Evolutionary conservation across 2,797 vertebrate genomes (phyloP), one percentile per base, ranked within the genome.

Genomic region (Fistularia commersonii): DNA sequence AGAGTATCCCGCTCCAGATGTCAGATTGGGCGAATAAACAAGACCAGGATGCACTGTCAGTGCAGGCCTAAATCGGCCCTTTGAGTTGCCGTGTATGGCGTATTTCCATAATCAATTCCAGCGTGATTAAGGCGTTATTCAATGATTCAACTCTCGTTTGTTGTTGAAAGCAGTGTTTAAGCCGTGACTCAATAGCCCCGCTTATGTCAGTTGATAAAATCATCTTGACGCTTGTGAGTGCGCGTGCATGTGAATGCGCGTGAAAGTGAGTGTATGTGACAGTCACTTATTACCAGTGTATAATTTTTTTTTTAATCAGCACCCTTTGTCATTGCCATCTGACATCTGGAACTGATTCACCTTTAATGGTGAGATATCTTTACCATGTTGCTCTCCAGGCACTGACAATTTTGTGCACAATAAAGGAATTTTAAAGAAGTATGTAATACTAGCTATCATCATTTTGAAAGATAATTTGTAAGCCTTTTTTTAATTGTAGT

Each of bases 21-120:
- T 81, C 80, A 80, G 71, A 79, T 65, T 66, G 69, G 75, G 80
- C 74, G 76, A 79, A 87, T 88, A 87, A 84, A 88, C 83, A 88
- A 89, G 87, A 87, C 69, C 35, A 77, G 83, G 85, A 81, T 85
- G 82, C 77, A 75, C 76, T 84, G 85, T 85, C 82, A 85, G 77
- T 57, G 67, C 61, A 81, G 91, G 89, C 90, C 91, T 89, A 80
- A 81, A 86, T 82, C 82, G 90, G 91, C 89, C 87, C 82, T 84
- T 74, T 72, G 78, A 88, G 84, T 76, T 80, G 70, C 71, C 77
- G 84, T 87, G 66, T 88, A 80, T 92, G 85, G 85, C 89, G 90
- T 90, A 89, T 90, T 90, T 88, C 81, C 84, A 73, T 77, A 71
- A 73, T 75, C 47, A 78, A 54, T 67, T 51, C 57, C 74, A 61